Conservation (phyloP, 2,888 invertebrate genomes). For the Choristoneura rosaceana region DNA sequence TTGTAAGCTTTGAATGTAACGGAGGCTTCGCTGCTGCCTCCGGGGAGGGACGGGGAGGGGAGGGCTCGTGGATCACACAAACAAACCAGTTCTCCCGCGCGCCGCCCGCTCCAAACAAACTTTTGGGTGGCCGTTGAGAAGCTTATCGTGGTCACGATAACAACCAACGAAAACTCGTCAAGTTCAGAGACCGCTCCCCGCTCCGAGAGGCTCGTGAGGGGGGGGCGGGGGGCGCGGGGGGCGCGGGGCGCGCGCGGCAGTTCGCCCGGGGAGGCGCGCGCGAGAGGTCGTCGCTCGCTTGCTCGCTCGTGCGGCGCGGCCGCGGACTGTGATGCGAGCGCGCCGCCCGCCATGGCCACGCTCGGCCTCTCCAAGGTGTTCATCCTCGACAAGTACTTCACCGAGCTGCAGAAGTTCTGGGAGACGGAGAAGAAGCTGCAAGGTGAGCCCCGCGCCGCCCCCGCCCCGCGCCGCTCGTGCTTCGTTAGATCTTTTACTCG, state of each 20-base stretch:
- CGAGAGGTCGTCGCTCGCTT: conserved; percentile 64
- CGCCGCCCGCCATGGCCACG: conserved; percentile 92
- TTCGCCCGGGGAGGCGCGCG: conserved; percentile 60
- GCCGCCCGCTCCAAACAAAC: conserved; percentile 49
- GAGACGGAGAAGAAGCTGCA: conserved; percentile 98
- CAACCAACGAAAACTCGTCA: conserved; percentile 27
- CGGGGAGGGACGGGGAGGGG: neutral
- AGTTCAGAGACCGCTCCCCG: conserved; percentile 39
- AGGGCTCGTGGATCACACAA: conserved; percentile 57
- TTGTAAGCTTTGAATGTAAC: neutral
- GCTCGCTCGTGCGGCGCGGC: conserved; percentile 67
- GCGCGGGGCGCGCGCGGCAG: conserved; percentile 49
- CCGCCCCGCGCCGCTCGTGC: conserved; percentile 31
- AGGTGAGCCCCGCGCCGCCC: conserved; percentile 87
- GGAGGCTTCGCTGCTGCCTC: neutral
- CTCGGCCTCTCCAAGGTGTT: conserved; percentile 98
- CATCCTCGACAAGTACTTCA: conserved; percentile 99
- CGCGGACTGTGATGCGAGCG: conserved; percentile 77
- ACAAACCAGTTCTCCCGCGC: conserved; percentile 70
- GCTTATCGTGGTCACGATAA: conserved; percentile 22
- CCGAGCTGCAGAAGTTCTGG: conserved; percentile 98
- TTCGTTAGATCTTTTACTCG: conserved; percentile 39
- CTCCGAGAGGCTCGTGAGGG: conserved; percentile 5
- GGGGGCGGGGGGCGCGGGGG: conserved; percentile 41
- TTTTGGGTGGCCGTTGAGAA: conserved; percentile 47